These are phyloP conservation scores for Latheticus oryzae DNA, from an alignment of 2,888 invertebrate genomes.

Conservation along the genomic window DNA sequence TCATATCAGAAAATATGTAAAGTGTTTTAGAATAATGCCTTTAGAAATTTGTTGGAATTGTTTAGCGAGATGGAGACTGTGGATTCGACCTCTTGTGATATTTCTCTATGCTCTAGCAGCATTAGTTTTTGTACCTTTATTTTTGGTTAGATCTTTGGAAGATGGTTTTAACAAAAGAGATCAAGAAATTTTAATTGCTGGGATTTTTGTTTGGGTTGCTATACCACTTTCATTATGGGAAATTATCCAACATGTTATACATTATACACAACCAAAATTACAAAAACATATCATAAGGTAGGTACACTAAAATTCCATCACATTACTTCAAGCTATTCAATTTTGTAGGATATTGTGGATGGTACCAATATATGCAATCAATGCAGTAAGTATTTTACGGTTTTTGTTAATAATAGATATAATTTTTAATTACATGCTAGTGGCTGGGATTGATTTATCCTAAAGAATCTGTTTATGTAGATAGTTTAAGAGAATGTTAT, in stretches of 20 bases:
- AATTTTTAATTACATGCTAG: conserved; percentile 63
- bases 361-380: conserved; percentile 96
- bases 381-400: conserved; percentile 77
- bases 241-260: conserved; percentile 92
- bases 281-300: conserved; percentile 95
- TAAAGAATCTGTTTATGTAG: conserved; percentile 89
- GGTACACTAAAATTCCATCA: conserved; percentile 12
- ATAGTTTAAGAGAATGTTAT: conserved; percentile 94
- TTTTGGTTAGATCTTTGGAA: conserved; percentile 82
- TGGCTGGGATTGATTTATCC: conserved; percentile 92
- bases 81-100: conserved; percentile 90
- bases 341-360: conserved; percentile 90
- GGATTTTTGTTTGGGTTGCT: conserved; percentile 91
- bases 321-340: conserved; percentile 1
- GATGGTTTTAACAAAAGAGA: conserved; percentile 83
- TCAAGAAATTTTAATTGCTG: conserved; percentile 86
- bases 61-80: conserved; percentile 79
- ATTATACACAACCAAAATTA: conserved; percentile 90
- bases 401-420: conserved; percentile 22
- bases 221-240: conserved; percentile 95
- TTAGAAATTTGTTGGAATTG: conserved; percentile 57
- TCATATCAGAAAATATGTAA: conserved; percentile 17
- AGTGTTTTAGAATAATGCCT: conserved; percentile 52
- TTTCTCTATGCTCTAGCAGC: conserved; percentile 84
- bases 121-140: conserved; percentile 84